Percentiles rank a stretch among this genome's conserved stretches.
phyloP scores from a whole-genome alignment of 2,888 invertebrate genomes.

The Galerucella nymphaeae region DNA sequence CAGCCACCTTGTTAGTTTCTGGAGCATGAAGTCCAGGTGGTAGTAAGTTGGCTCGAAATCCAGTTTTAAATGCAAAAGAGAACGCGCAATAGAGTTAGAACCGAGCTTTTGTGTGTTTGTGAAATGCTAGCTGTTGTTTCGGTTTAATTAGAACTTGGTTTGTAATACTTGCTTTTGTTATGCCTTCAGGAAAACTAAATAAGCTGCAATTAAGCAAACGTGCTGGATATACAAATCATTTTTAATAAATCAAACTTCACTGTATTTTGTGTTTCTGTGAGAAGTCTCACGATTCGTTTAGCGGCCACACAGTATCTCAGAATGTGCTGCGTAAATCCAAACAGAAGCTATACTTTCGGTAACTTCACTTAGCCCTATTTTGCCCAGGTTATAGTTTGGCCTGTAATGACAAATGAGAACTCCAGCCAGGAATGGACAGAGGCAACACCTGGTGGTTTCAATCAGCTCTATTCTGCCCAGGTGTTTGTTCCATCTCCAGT shows the following conservation, averaged over 20 bases:
- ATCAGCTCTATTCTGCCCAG: too few species aligned
- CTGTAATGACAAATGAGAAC: too few species aligned
- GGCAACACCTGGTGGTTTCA: too few species aligned
- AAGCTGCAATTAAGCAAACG: neutral
- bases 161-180: slow-evolving; percentile 30
- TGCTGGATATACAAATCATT: neutral
- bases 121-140: neutral
- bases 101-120: slow-evolving; percentile 14
- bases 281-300: too few species aligned
- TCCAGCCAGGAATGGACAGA: too few species aligned
- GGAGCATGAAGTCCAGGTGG: slow-evolving; percentile 37
- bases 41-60: slow-evolving; percentile 16
- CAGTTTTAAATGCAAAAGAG: slow-evolving; percentile 22
- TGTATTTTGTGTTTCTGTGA: too few species aligned
- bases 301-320: too few species aligned
- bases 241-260: neutral
- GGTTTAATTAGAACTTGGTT: slow-evolving; percentile 33
- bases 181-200: neutral
- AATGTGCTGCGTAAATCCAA: too few species aligned
- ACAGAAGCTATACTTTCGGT: too few species aligned
- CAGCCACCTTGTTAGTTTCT: slow-evolving; percentile 40
- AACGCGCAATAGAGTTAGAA: slow-evolving; percentile 16
- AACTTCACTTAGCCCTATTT: too few species aligned
- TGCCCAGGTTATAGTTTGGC: too few species aligned
- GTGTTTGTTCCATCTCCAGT: too few species aligned